These are phyloP conservation scores for Ornithoptera alexandrae DNA, from an alignment of 2,888 invertebrate genomes.

Conservation along the genomic window DNA sequence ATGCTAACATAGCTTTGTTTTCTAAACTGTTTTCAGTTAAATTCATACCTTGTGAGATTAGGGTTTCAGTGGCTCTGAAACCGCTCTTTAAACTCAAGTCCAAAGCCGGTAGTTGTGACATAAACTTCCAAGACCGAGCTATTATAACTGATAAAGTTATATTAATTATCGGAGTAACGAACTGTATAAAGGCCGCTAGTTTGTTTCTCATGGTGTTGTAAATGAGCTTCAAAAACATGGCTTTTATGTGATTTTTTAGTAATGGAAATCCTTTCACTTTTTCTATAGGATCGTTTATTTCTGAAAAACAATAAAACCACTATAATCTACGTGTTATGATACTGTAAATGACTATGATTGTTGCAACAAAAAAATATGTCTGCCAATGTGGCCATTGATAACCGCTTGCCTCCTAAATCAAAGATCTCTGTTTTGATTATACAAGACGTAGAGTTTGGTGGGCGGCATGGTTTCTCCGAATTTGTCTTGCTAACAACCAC, in stretches of 20 bases:
- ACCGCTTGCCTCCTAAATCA: too few species aligned
- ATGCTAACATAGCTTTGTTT: constrained; percentile 51
- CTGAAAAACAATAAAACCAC: constrained; percentile 44
- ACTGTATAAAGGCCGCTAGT: constrained; percentile 64
- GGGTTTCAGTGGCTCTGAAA: constrained; percentile 58
- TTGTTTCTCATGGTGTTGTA: constrained; percentile 67
- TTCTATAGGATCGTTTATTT: constrained; percentile 55
- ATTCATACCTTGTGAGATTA: constrained; percentile 52
- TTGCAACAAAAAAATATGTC: background rate
- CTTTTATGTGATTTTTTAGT: constrained; percentile 66
- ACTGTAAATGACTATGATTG: background rate
- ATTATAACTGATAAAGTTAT: constrained; percentile 68
- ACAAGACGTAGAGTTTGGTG: too few species aligned
- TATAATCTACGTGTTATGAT: background rate
- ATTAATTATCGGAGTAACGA: constrained; percentile 68
- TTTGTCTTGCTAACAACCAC: too few species aligned
- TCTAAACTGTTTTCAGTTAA: constrained; percentile 51
- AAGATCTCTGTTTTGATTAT: too few species aligned
- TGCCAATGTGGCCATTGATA: too few species aligned
- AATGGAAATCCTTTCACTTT: constrained; percentile 66
- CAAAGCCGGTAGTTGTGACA: constrained; percentile 81
- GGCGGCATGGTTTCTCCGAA: too few species aligned
- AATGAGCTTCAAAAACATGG: constrained; percentile 68
- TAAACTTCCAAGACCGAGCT: constrained; percentile 69
- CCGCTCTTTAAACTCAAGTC: constrained; percentile 74